These are phyloP conservation scores for Microcebus ravelobensis DNA, from an alignment of 2,113 vertebrate species.

Conservation along the genomic window DNA sequence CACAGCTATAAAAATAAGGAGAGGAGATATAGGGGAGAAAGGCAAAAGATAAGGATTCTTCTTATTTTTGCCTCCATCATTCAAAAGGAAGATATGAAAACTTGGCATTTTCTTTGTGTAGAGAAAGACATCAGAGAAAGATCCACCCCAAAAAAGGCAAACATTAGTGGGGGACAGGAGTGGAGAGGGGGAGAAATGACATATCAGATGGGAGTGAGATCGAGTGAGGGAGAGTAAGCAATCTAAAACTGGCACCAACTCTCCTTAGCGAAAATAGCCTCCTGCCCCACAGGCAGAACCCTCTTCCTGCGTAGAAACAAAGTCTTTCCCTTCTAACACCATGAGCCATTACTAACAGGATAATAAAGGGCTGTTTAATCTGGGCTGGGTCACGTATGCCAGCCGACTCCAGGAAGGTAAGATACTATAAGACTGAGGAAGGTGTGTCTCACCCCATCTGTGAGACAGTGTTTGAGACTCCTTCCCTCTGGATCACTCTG, in stretches of 20 bases:
- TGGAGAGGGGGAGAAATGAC: not conserved
- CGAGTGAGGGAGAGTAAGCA: accelerated
- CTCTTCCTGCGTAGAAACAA: not conserved
- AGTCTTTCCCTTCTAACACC: not conserved
- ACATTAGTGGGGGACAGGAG: not conserved
- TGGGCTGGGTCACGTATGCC: not conserved
- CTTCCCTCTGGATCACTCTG: not conserved
- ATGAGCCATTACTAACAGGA: not conserved
- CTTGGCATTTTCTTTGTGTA: not conserved
- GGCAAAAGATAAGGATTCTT: not conserved
- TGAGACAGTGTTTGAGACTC: not conserved
- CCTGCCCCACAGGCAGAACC: not conserved
- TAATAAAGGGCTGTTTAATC: not conserved
- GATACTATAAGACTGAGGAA: not conserved
- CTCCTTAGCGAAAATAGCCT: not conserved
- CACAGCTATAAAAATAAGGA: not conserved
- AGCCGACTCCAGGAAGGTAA: not conserved
- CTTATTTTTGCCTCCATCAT: not conserved
- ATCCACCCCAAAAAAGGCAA: not conserved
- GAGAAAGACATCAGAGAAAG: not conserved
- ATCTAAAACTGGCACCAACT: not conserved
- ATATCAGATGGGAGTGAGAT: not conserved
- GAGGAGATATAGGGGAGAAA: not conserved
- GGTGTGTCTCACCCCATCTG: not conserved
- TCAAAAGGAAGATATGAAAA: not conserved